Evolutionary conservation across 2,888 invertebrate genomes (phyloP).

Genomic region (Philhelius pedissequus): DNA sequence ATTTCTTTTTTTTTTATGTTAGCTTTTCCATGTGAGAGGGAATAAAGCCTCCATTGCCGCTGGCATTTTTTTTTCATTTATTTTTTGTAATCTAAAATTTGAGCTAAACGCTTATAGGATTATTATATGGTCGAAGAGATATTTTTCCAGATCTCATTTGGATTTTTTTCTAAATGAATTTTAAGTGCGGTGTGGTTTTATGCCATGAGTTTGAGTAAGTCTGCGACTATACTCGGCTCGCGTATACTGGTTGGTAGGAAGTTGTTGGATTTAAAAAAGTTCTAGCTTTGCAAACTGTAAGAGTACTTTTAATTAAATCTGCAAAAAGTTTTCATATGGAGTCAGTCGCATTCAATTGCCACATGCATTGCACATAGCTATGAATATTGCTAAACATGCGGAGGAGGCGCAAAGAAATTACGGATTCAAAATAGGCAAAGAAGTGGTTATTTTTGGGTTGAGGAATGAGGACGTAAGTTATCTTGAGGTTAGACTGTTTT

Average conservation of each 20-base stretch:
- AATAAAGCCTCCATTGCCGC: not conserved
- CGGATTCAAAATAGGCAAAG: constrained; percentile 15
- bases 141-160: constrained; percentile 7
- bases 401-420: constrained; percentile 4
- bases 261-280: constrained; percentile 8
- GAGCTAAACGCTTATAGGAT: constrained; percentile 30
- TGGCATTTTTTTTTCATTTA: not conserved
- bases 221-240: not conserved
- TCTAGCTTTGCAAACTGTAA: constrained; percentile 22
- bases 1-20: not conserved
- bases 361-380: too few relatives aligned
- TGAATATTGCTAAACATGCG: not conserved
- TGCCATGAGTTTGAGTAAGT: not conserved
- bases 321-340: constrained; percentile 41
- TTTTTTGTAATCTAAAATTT: constrained; percentile 18
- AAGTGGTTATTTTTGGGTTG: not conserved
- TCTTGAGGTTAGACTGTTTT: not conserved
- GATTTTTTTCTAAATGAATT: constrained; percentile 45
- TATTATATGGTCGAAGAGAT: not conserved
- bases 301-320: constrained; percentile 56
- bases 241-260: not conserved
- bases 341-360: not conserved
- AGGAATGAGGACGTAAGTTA: constrained; percentile 20
- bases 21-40: too few relatives aligned
- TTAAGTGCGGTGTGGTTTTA: constrained; percentile 40